A percentile compares a stretch with the other conserved stretches of the same genome.
Evolutionary conservation across 2,113 vertebrate genomes (phyloP).

Genomic region (Muntiacus reevesi): DNA sequence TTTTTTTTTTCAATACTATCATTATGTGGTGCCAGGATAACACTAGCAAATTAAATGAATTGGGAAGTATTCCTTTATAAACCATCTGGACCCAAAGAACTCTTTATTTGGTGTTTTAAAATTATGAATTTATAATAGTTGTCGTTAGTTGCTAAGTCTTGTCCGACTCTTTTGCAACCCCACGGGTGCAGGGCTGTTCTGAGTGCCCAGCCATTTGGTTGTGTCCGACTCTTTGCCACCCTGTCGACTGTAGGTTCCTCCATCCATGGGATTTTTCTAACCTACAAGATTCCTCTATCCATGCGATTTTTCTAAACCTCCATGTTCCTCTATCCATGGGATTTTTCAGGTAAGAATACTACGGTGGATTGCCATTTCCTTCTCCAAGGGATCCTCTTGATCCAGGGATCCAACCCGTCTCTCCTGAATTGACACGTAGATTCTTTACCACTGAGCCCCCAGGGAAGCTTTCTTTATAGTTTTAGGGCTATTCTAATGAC

Average conservation of each 20-base stretch:
- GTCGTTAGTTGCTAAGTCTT: background rate
- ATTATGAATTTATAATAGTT: background rate
- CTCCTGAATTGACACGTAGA: background rate
- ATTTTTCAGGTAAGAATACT: background rate
- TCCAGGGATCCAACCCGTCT: background rate
- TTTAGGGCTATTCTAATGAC: background rate
- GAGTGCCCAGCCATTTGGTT: background rate
- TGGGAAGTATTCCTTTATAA: background rate
- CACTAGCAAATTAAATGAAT: background rate
- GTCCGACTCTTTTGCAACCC: background rate
- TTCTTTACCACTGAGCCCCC: background rate
- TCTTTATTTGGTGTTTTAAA: background rate
- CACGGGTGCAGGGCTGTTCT: background rate
- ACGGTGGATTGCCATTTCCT: background rate
- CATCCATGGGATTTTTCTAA: no score
- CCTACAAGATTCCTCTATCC: background rate
- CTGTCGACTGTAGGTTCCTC: background rate
- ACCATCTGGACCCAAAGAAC: background rate
- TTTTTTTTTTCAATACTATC: background rate
- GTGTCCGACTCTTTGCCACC: background rate
- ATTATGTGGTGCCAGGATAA: no score
- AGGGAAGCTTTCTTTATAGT: background rate
- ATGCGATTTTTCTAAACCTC: background rate
- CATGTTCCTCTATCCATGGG: background rate
- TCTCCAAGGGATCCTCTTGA: background rate